These are phyloP conservation scores for Heterohyrax brucei DNA, from an alignment of 2,797 vertebrate genomes.

Conservation along the genomic window DNA sequence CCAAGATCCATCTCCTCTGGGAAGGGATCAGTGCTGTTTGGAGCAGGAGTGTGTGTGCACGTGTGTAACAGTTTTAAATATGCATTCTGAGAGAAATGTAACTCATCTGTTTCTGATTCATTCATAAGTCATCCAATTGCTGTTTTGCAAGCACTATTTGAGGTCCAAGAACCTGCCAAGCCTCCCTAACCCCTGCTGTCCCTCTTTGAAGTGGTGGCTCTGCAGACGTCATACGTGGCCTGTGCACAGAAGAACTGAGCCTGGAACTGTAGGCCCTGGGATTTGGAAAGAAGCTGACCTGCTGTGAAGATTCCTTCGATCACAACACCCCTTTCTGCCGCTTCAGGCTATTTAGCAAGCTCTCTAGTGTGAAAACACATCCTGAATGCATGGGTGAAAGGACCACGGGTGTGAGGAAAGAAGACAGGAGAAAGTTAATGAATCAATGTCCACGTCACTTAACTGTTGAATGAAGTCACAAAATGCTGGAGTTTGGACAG, in stretches of 20 bases:
- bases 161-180: slow-evolving; percentile 67
- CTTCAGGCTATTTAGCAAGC: slow-evolving; percentile 5
- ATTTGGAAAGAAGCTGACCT: slow-evolving; percentile 60
- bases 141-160: slow-evolving; percentile 74
- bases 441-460: background rate
- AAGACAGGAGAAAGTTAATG: background rate
- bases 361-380: slow-evolving; percentile 24
- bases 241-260: background rate
- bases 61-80: slow-evolving; percentile 38
- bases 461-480: background rate
- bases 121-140: slow-evolving; percentile 67
- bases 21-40: background rate
- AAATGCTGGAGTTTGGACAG: background rate
- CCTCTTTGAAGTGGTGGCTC: slow-evolving; percentile 69
- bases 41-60: background rate
- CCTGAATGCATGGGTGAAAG: background rate
- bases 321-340: background rate
- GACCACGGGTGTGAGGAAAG: background rate
- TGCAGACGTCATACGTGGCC: background rate
- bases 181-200: background rate
- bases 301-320: background rate
- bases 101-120: slow-evolving; percentile 79
- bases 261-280: background rate
- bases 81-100: slow-evolving; percentile 53
- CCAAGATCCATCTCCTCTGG: background rate